Evolutionary conservation across 2,113 vertebrate genomes (phyloP), one percentile per base, ranked within the genome.

Genomic region (Gambusia holbrooki): DNA sequence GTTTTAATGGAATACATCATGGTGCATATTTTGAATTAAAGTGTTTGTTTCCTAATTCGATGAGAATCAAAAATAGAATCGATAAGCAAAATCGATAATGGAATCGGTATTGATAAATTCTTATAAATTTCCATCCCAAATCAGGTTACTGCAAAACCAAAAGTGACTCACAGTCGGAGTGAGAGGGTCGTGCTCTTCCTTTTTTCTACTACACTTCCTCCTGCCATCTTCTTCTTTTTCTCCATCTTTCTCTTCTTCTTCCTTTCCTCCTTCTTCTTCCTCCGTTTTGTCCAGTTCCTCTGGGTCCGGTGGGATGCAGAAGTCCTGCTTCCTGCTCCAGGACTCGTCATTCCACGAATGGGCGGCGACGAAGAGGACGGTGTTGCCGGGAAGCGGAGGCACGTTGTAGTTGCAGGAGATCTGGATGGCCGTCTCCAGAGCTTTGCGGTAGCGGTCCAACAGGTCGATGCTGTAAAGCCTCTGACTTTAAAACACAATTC

Each of bases 331-430:
- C 64, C 66, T 32, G 11, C 30, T 63, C 62, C 48, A 89, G 1
- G 58, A 0, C 0, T 0, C 0, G 0, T 27, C 0, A 0, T 32
- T 0, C 0, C 0, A 0, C 0, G n/a, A 0, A 13, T 0, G 0
- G 0, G 5, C 0, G 15, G 22, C 0, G 27, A 94, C 89, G n/a
- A 95, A 25, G 74, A 98, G 80, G 10, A 95, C 35, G 2, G 96
- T 97, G 40, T 92, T 92, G 51, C 97, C 97, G 0, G 96, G 94
- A 1, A 98, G 90, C 0, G 94, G 96, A 1, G 96, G 94, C 33
- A 98, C 84, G 32, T 95, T 97, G 83, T 96, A 92, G 3, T 84
- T 91, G 70, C 95, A 95, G 1, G 96, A 95, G 76, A 97, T 81
- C 89, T 93, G 91, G n/a, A 97, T 74, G 0, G 97, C 94, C 0